These are phyloP conservation scores for Apodemia duryi DNA, from an alignment of 2,888 invertebrate genomes.

Conservation along the genomic window DNA sequence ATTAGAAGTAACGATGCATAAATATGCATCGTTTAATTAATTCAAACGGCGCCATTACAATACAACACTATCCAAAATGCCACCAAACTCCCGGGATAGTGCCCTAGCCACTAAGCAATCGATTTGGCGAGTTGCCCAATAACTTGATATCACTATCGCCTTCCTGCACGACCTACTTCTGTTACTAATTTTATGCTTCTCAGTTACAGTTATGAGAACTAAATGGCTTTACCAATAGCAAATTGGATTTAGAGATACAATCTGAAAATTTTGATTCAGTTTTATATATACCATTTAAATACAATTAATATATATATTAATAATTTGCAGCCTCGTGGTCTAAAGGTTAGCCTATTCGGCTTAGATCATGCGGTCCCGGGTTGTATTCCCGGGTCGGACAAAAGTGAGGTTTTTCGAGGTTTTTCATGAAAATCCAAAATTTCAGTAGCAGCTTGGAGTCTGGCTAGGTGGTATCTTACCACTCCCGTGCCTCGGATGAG, in stretches of 20 bases:
- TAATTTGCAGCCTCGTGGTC: no score
- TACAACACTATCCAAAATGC: slow-evolving; percentile 28
- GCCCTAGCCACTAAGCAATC: slow-evolving; percentile 37
- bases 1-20: neutral
- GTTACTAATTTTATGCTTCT: slow-evolving; percentile 19
- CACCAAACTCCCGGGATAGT: slow-evolving; percentile 27
- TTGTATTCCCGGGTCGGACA: no score
- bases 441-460: no score
- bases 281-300: neutral
- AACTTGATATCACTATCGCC: slow-evolving; percentile 23
- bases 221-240: slow-evolving; percentile 8
- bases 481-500: no score
- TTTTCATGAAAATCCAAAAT: no score
- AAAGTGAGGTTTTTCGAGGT: no score
- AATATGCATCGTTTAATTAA: neutral
- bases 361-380: no score
- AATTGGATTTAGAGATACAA: slow-evolving; percentile 9
- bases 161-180: slow-evolving; percentile 37
- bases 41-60: slow-evolving; percentile 24
- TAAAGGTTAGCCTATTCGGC: no score
- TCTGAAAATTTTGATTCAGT: neutral
- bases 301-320: no score
- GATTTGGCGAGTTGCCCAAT: slow-evolving; percentile 50
- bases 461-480: no score
- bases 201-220: slow-evolving; percentile 12